Base-by-base conservation (phyloP, 1,140 invertebrate species). In the Drosophila guanche region DNA sequence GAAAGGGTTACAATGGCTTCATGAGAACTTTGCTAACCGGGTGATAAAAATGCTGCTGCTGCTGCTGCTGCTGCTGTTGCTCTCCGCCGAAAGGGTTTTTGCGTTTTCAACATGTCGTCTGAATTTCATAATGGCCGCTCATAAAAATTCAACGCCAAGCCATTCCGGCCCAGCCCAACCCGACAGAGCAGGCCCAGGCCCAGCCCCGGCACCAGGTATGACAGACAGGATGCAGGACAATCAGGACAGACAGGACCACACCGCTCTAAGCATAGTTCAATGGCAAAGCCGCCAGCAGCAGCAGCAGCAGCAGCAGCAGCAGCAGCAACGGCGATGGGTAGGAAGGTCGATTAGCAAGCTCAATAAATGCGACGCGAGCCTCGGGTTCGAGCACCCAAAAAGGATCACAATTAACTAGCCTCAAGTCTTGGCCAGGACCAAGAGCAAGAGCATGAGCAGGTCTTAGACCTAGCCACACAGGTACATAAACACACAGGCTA, bases 1-100 rank as follows among this genome's bases (percentile, higher is more conserved):
- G 78, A 86, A 86, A 86, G 83, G 83, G 83, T 88, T 88, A 86
- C 83, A 86, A 86, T 83, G 83, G 62, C 70, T 88, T 83, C 78
- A 86, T 86, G 78, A 86, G 78, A 86, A 86, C 83, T 83, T 75
- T 47, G 60, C 78, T 72, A 78, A 76, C 74, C 83, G 83, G 83
- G 83, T 81, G 77, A 86, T 86, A 80, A 80, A 85, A 78, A 59
- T 53, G 3, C 57, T 41, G 55, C 51, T 58, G 27, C 27, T 7
- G 33, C 33, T 4, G 59, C 29, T 53, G 42, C 16, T 20, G 42
- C 16, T 20, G 42, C 7, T n/a, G 12, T 10, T 45, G 14, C 14
- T 14, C 7, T 45, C 16, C 6, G 51, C 25, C 59, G 55, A 78
- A 86, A 88, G 69, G 83, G 81, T 80, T 86, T 86, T 69, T 56